Base-by-base conservation (phyloP, 2,888 invertebrate species). In the Gortyna flavago region DNA sequence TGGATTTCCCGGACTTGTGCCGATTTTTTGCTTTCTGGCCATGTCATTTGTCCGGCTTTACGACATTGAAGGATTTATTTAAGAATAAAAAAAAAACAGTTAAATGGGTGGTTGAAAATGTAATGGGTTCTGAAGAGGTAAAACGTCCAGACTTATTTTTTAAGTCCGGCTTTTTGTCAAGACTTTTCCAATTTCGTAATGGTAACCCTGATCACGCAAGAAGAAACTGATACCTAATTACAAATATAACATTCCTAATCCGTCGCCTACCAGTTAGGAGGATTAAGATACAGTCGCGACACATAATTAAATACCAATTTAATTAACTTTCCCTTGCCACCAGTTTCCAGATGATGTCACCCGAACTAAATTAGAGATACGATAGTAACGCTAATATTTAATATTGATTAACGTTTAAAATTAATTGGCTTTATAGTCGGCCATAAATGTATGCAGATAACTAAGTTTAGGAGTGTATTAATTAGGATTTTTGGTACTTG, bases 271-370 rank as follows among this genome's bases (percentile, higher is more conserved):
- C 75, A 75, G 83, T 86, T 71, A 78, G 68, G 66, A 72, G 83
- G 84, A 91, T 90, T 90, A 87, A 87, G 82, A 89, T 86, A 87
- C 82, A 87, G 61, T 85, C 83, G 84, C n/a, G 67, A 64, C 54
- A 69, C 87, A 83, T 91, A 88, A 88, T 92, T 91, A 93, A 92
- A 89, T 89, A 88, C 87, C 61, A 83, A 80, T 89, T 91, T 93
- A 93, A 94, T 94, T 93, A 92, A 93, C 95, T 95, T 95, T 95
- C 95, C 91, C 95, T 91, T n/a, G 69, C 87, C 83, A 83, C 84
- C 80, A 90, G 87, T 87, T 83, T 89, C 87, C 73, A 73, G 51
- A 35, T 95, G 95, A 95, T 94, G 94, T 95, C 95, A 95, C 92
- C 72, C 64, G 72, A 77, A 83, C 87, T 77, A 74, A 83, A 82